phyloP scores from a whole-genome alignment of 1,140 invertebrate genomes.

The Cotesia chilonis region DNA sequence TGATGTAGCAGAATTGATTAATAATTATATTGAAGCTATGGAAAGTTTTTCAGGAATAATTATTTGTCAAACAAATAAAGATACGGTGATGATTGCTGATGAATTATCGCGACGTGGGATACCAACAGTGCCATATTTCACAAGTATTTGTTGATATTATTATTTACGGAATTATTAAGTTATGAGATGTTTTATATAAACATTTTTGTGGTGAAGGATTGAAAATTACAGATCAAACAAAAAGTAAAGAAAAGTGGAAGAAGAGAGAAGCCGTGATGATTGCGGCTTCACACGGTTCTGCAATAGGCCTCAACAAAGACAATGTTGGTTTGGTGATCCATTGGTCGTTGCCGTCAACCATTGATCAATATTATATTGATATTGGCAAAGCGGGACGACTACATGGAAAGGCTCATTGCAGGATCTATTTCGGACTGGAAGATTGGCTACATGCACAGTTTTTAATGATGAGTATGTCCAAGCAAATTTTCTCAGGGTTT shows the following conservation, averaged over 20 bases:
- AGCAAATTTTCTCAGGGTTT: neutral
- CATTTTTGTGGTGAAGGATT: neutral
- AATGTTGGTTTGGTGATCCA: neutral
- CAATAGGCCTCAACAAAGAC: neutral
- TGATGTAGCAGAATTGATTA: neutral
- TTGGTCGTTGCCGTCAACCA: slow-evolving; percentile 4
- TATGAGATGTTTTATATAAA: neutral
- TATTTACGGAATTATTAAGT: neutral
- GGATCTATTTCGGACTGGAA: slow-evolving; percentile 2
- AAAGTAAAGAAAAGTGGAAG: neutral
- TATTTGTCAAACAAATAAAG: neutral
- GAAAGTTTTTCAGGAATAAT: neutral
- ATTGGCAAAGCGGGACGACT: neutral
- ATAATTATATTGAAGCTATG: neutral
- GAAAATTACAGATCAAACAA: neutral
- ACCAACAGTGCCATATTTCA: neutral
- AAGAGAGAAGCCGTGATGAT: neutral
- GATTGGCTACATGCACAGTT: neutral
- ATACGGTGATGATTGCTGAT: neutral
- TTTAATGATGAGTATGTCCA: neutral
- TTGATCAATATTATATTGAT: slow-evolving; percentile 4
- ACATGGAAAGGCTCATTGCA: neutral
- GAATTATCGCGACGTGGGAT: neutral
- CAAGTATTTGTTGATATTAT: neutral
- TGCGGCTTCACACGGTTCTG: neutral